phyloP scores from a whole-genome alignment of 2,797 vertebrate genomes.

The Ceryle rudis region DNA sequence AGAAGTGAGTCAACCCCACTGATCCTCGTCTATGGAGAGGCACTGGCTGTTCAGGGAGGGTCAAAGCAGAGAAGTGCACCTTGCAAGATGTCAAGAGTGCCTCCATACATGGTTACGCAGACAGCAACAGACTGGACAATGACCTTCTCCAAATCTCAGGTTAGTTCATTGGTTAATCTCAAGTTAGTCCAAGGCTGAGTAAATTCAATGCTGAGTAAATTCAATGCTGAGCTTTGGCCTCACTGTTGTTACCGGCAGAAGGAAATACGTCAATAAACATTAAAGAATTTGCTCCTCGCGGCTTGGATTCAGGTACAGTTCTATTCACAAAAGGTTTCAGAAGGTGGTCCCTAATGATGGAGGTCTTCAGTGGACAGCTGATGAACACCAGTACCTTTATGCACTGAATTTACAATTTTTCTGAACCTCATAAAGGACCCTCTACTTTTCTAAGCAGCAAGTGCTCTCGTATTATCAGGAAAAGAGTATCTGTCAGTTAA shows the following conservation, averaged over 20 bases:
- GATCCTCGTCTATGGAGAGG: neutral
- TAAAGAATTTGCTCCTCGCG: neutral
- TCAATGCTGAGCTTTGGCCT: neutral
- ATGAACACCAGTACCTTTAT: neutral
- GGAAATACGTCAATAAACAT: neutral
- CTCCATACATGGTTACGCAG: fast-evolving
- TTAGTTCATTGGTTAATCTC: neutral
- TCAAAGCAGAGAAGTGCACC: neutral
- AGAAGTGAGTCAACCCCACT: neutral
- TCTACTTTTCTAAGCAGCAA: neutral
- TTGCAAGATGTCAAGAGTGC: fast-evolving
- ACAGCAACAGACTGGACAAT: neutral
- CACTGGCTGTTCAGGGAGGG: neutral
- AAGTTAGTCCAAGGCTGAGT: neutral
- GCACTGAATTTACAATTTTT: neutral
- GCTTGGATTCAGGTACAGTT: neutral
- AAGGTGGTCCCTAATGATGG: neutral
- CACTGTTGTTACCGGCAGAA: fast-evolving
- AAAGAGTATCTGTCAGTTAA: neutral
- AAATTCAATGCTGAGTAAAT: neutral
- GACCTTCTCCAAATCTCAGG: neutral
- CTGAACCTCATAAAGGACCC: neutral
- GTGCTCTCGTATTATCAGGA: neutral
- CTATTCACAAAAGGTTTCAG: neutral
- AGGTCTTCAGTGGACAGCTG: neutral